These are phyloP conservation scores for Lochmaea crataegi DNA, from an alignment of 2,888 invertebrate species.

Conservation along the genomic window DNA sequence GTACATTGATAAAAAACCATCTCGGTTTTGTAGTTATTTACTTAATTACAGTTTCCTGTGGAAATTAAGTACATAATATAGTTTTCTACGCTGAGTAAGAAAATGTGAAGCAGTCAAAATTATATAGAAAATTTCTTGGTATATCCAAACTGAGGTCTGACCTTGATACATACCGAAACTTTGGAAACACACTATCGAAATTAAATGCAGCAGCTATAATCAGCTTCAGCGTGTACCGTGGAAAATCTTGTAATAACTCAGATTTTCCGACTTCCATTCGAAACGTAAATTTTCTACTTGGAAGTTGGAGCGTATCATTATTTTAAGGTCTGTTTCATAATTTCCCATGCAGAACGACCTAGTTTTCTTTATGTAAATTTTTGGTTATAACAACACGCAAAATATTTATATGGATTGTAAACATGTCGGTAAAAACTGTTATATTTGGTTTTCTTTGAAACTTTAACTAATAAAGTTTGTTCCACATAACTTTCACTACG, in stretches of 20 bases:
- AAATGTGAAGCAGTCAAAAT: too few relatives aligned
- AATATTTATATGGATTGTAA: constrained; percentile 4
- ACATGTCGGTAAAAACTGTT: constrained; percentile 1
- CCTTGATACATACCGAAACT: neutral
- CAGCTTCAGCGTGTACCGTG: constrained; percentile 13
- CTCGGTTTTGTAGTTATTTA: too few relatives aligned
- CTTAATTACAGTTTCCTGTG: too few relatives aligned
- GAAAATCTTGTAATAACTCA: constrained; percentile 17
- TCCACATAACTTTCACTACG: too few relatives aligned
- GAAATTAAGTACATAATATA: too few relatives aligned
- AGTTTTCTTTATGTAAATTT: constrained; percentile 36
- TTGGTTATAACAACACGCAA: constrained; percentile 26
- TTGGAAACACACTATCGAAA: constrained; percentile 1
- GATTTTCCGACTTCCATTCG: constrained; percentile 16
- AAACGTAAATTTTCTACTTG: constrained; percentile 28
- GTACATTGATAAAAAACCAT: too few relatives aligned
- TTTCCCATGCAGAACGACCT: constrained; percentile 24
- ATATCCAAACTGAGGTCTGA: neutral
- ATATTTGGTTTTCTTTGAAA: neutral
- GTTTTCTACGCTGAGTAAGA: too few relatives aligned
- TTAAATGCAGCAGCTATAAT: constrained; percentile 9
- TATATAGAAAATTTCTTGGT: too few relatives aligned
- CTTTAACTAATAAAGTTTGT: neutral
- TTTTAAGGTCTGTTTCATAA: constrained; percentile 26
- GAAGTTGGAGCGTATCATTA: constrained; percentile 30